Base-by-base conservation (phyloP, 2,888 invertebrate genomes). In the Crossocerus cetratus region DNA sequence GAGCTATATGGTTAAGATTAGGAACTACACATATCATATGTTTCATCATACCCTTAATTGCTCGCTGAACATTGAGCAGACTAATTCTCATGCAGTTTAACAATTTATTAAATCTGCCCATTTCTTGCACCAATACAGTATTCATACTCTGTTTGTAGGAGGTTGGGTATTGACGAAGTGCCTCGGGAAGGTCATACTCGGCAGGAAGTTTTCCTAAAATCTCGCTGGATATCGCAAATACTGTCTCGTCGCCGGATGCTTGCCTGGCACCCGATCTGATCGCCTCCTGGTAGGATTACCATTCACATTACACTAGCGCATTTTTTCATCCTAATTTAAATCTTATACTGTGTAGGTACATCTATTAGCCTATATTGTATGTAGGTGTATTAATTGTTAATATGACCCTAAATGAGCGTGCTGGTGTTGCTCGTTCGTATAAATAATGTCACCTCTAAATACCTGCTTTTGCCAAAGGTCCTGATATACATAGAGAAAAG, bases 131-230 rank as follows among this genome's bases (percentile, higher is more conserved):
- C 64, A 98, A 92, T 0, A 98, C 98, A 0, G 98, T 98, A 86
- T 98, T 98, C 97, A 98, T 97, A 83, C 97, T 97, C 92, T 98
- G 96, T 89, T 94, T 91, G 91, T 98, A 93, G 80, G 92, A 88
- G 69, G 96, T 94, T 67, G 98, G 94, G 92, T 95, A 94, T 91
- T 94, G 92, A 88, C 93, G 90, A 87, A 94, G 91, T 65, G 95
- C 91, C 78, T 91, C 86, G 87, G 95, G 91, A 82, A 96, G 87
- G 91, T 94, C 92, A 91, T 93, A 94, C 90, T 94, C 92, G 23
- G 90, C 88, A 0, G 98, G 98, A 23, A 98, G 91, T 85, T 95
- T 95, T 4, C 91, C 90, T 11, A 97, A 90, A 74, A 98, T 94
- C 84, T 97, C 97, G 44, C 93, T 92, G 0, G 97, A 94, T 0